Percentiles rank a stretch among this genome's conserved stretches.
Conservation (phyloP, 1,140 invertebrate genomes). For the Triops longicaudatus region DNA sequence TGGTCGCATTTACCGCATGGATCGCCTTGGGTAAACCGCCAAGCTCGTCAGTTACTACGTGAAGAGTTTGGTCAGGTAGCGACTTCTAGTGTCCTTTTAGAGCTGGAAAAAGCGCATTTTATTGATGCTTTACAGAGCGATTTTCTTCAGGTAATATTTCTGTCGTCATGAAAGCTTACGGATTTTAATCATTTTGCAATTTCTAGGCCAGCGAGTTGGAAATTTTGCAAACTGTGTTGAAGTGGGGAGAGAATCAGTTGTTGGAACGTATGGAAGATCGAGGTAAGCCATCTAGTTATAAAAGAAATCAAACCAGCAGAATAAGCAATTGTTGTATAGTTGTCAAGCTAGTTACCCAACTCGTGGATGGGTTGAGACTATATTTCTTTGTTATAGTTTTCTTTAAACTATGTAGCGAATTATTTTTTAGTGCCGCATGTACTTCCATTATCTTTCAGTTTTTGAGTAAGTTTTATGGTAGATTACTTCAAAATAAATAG, state of each 20-base stretch:
- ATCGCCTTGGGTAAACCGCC: slow-evolving; percentile 80
- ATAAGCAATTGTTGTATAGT: no score
- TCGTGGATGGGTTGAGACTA: no score
- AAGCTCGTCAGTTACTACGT: slow-evolving; percentile 69
- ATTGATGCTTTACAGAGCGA: slow-evolving; percentile 73
- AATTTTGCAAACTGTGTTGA: slow-evolving; percentile 73
- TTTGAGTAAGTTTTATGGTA: no score
- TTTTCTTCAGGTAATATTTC: slow-evolving; percentile 60
- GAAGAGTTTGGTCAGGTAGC: slow-evolving; percentile 75
- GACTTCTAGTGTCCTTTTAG: slow-evolving; percentile 61
- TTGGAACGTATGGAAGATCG: slow-evolving; percentile 71
- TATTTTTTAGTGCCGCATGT: no score
- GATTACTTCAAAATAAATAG: no score
- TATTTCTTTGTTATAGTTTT: no score
- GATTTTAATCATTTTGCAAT: neutral
- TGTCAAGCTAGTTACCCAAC: no score
- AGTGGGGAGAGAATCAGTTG: slow-evolving; percentile 82
- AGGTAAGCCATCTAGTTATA: slow-evolving; percentile 41
- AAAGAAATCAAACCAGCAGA: neutral
- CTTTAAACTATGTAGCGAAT: no score
- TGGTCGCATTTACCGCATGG: slow-evolving; percentile 86
- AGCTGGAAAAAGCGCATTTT: slow-evolving; percentile 70
- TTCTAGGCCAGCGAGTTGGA: slow-evolving; percentile 71
- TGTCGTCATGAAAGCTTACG: neutral
- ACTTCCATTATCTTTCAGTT: no score